phyloP scores from a whole-genome alignment of 2,797 vertebrate species.

The Cyclura pinguis region DNA sequence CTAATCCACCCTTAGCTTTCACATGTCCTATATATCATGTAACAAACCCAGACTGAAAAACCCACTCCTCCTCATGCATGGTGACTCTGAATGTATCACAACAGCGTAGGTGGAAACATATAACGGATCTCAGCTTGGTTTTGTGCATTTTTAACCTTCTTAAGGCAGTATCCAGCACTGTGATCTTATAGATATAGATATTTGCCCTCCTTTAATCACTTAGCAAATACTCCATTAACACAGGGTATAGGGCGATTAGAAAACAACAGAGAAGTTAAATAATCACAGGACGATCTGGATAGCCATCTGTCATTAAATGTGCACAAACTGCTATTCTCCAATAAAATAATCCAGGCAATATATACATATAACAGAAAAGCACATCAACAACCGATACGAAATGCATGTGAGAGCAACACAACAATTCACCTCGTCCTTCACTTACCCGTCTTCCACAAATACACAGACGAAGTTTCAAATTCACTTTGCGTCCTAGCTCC shows the following conservation, averaged over 20 bases:
- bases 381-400: background rate
- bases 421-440: constrained; percentile 2
- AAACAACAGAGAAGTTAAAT: constrained; percentile 25
- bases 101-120: constrained; percentile 51
- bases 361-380: background rate
- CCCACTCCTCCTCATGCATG: constrained; percentile 55
- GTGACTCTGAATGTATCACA: constrained; percentile 56
- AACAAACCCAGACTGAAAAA: constrained; percentile 68
- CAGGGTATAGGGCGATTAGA: background rate
- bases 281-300: constrained; percentile 28
- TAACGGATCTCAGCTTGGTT: constrained; percentile 57
- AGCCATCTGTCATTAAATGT: constrained; percentile 44
- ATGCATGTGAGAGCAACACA: fast-evolving
- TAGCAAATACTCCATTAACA: constrained; percentile 9
- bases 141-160: constrained; percentile 58
- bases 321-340: constrained; percentile 54
- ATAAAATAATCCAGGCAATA: constrained; percentile 11
- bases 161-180: background rate
- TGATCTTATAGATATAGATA: background rate
- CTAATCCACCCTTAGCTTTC: constrained; percentile 74
- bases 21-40: constrained; percentile 61
- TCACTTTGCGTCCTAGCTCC: constrained; percentile 81
- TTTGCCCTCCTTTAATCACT: constrained; percentile 29
- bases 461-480: constrained; percentile 87
- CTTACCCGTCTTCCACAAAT: constrained; percentile 97